Percentiles rank a stretch among this genome's conserved stretches.
phyloP scores from a whole-genome alignment of 2,888 invertebrate species.

The Cerceris rybyensis region DNA sequence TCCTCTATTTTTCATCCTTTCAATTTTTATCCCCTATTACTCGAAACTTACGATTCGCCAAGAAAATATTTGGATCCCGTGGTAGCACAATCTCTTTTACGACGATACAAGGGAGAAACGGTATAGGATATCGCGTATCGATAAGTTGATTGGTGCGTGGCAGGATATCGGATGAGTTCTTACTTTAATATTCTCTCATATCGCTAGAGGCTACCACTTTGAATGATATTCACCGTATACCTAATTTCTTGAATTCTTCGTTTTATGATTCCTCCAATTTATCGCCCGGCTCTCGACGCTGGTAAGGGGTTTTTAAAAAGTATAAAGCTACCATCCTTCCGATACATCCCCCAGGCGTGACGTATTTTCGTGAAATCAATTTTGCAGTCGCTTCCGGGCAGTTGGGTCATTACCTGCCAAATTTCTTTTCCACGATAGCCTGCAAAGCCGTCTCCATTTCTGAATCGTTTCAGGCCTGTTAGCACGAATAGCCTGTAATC shows the following conservation, averaged over 20 bases:
- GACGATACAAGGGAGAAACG: not conserved
- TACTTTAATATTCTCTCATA: not conserved
- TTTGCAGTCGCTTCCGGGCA: constrained; percentile 57
- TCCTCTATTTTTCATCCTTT: constrained; percentile 34
- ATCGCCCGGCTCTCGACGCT: constrained; percentile 52
- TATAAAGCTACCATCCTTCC: constrained; percentile 33
- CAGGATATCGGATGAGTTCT: not conserved
- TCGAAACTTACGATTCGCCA: not conserved
- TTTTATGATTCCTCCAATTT: constrained; percentile 50
- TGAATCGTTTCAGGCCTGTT: constrained; percentile 58
- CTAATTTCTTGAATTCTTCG: constrained; percentile 11
- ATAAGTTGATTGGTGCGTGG: not conserved
- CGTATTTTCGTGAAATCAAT: constrained; percentile 68
- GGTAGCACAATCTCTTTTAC: not conserved
- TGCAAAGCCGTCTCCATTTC: constrained; percentile 40
- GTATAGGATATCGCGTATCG: too few relatives aligned
- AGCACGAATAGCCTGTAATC: constrained; percentile 65
- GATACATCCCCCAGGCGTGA: constrained; percentile 45
- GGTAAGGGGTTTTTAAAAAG: constrained; percentile 31
- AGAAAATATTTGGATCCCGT: not conserved
- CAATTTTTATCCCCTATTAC: constrained; percentile 23
- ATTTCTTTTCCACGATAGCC: constrained; percentile 38
- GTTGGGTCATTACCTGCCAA: constrained; percentile 40
- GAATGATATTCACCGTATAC: constrained; percentile 13
- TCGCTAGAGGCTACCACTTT: constrained; percentile 3